A percentile compares a stretch with the other conserved stretches of the same genome.
Conservation (phyloP, 2,888 invertebrate species). For the Drosophila quinaria region DNA sequence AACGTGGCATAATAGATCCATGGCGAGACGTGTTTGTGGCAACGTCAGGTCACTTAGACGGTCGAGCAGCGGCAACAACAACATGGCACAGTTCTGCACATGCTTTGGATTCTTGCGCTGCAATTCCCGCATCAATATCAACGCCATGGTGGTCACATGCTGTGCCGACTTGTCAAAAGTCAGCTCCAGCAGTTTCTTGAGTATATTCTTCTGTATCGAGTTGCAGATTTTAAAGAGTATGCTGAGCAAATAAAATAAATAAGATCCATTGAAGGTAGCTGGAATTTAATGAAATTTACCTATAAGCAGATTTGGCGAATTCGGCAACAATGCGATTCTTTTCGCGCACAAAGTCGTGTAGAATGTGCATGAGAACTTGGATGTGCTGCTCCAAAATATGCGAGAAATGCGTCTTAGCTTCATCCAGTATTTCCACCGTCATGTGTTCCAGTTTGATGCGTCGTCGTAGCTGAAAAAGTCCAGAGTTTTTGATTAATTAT, state of each 20-base stretch:
- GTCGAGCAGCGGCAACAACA: constrained; percentile 88
- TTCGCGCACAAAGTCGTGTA: constrained; percentile 87
- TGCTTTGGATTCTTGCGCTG: constrained; percentile 80
- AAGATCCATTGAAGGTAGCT: not conserved
- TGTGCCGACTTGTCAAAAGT: constrained; percentile 81
- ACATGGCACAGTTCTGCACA: constrained; percentile 83
- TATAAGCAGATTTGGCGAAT: constrained; percentile 88
- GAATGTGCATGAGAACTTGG: constrained; percentile 87
- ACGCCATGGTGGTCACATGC: constrained; percentile 80
- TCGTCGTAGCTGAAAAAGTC: constrained; percentile 82
- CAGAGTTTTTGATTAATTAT: not conserved
- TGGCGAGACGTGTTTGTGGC: constrained; percentile 91
- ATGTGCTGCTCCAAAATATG: constrained; percentile 87
- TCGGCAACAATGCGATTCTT: constrained; percentile 87
- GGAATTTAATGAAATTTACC: constrained; percentile 72
- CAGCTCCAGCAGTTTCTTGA: constrained; percentile 82
- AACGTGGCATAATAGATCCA: constrained; percentile 92
- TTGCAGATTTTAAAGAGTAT: constrained; percentile 82
- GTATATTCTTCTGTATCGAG: constrained; percentile 81
- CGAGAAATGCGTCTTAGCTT: constrained; percentile 87
- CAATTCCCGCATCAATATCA: constrained; percentile 81
- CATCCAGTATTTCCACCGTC: constrained; percentile 87
- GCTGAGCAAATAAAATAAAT: constrained; percentile 47
- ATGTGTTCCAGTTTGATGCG: constrained; percentile 88
- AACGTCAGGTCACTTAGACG: constrained; percentile 91